Evolutionary conservation across 2,888 invertebrate species (phyloP), one percentile per base, ranked within the genome.

Genomic region (Tetanocera ferruginea): DNA sequence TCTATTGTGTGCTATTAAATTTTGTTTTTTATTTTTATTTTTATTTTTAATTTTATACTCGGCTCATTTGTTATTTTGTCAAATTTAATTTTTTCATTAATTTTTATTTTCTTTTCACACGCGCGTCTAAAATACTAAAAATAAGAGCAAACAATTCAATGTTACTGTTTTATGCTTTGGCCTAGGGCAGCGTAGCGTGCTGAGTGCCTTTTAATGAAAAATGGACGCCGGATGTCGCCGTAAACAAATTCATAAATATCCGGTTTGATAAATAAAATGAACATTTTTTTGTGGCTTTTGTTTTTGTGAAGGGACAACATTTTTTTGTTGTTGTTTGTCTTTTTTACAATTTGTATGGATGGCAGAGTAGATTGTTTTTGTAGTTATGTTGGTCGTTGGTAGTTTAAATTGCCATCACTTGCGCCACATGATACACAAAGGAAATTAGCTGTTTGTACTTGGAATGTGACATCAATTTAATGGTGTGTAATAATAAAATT

Each of bases 171-270:
- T 34, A 17, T 3, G 34, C 34, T 66, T 4, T 17, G 14, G 43
- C 14, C 43, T 43, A 43, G 11, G 43, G 11, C 14, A 11, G n/a
- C 2, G 2, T 43, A 14, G 43, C 43, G 37, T 37, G 37, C 0
- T 66, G n/a, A n/a, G n/a, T 34, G n/a, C 17, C 3, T 64, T 28
- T 28, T 11, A 28, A 19, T 69, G 62, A 73, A 73, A 25, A 49
- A 73, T 73, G 51, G 57, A 11, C 37, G 37, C 64, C 34, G 52
- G 51, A 62, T 78, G 66, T 70, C 51, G 60, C 25, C 51, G 75
- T 75, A 78, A 78, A 78, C 64, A 78, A 78, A 78, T 78, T 70
- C 69, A 78, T 78, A 75, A 74, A 78, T 78, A 34, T 66, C 34
- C 64, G 25, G 64, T 66, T 66, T 37, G 31, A 19, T 19, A 31